Conservation (phyloP, 2,797 vertebrate genomes). For the Bradypodion pumilum region DNA sequence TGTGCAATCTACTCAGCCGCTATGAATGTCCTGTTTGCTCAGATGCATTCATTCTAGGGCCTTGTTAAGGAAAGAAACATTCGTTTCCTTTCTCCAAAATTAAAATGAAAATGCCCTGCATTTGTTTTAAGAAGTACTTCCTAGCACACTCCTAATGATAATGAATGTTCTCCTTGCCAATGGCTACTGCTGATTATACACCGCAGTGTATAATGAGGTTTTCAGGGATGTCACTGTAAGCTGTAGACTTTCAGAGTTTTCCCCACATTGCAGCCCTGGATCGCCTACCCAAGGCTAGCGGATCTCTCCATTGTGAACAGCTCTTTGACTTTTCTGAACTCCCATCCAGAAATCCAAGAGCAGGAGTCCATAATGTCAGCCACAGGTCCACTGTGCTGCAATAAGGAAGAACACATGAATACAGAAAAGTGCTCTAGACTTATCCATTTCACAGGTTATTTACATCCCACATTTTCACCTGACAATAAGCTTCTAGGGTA, state of each 20-base stretch:
- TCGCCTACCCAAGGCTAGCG: not conserved
- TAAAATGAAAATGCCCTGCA: not conserved
- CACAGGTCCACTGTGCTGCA: not conserved
- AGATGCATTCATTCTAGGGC: constrained; percentile 32
- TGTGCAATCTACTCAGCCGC: not conserved
- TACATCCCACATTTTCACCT: not conserved
- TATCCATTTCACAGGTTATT: not conserved
- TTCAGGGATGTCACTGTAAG: not conserved
- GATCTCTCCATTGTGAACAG: not conserved
- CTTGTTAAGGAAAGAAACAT: constrained; percentile 10
- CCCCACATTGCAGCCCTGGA: not conserved
- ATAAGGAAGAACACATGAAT: not conserved
- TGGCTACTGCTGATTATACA: not conserved
- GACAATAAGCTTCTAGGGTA: not conserved
- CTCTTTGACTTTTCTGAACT: not conserved
- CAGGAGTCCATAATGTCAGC: not conserved
- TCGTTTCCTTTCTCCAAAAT: not conserved
- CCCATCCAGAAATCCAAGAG: not conserved
- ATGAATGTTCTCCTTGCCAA: constrained; percentile 10
- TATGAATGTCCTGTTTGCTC: constrained; percentile 34
- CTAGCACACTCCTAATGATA: constrained; percentile 22
- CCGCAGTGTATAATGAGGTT: not conserved
- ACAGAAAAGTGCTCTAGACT: not conserved
- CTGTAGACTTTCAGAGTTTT: not conserved
- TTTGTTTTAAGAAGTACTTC: constrained; percentile 49